Conservation (phyloP, 2,113 vertebrate genomes). For the Oryzias curvinotus region DNA sequence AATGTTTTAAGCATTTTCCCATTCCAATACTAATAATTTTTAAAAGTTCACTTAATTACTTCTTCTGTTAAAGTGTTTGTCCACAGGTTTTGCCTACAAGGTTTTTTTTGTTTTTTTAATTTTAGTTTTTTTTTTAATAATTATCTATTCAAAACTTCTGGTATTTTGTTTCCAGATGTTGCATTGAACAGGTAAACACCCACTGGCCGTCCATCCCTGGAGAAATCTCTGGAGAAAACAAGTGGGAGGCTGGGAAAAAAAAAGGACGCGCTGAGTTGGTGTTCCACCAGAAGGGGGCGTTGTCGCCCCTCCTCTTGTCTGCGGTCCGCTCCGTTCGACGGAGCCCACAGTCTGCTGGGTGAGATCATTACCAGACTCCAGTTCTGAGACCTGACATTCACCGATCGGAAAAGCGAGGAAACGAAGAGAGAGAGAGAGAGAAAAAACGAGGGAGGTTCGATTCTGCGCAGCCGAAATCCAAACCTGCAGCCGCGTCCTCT, state of each 20-base stretch:
- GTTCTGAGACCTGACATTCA: constrained; percentile 77
- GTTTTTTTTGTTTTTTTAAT: too few species aligned
- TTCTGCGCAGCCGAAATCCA: constrained; percentile 47
- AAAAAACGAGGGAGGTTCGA: constrained; percentile 24
- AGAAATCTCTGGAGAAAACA: constrained; percentile 28
- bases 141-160: constrained; percentile 17
- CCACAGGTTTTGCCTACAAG: too few species aligned
- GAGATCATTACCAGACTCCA: constrained; percentile 80
- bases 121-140: too few species aligned
- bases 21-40: too few species aligned
- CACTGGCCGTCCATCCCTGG: constrained; percentile 25
- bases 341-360: constrained; percentile 69
- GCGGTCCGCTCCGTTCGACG: constrained; percentile 45
- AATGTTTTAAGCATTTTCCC: too few species aligned
- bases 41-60: too few species aligned
- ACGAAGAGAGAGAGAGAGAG: constrained; percentile 31
- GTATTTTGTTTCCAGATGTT: constrained; percentile 30
- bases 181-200: neutral
- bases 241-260: constrained; percentile 21
- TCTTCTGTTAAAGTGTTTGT: too few species aligned
- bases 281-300: constrained; percentile 70
- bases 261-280: constrained; percentile 15
- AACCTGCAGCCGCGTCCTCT: constrained; percentile 29
- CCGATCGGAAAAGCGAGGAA: constrained; percentile 63
- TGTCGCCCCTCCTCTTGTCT: constrained; percentile 67